phyloP scores from a whole-genome alignment of 2,113 vertebrate species.

The Thymallus thymallus region DNA sequence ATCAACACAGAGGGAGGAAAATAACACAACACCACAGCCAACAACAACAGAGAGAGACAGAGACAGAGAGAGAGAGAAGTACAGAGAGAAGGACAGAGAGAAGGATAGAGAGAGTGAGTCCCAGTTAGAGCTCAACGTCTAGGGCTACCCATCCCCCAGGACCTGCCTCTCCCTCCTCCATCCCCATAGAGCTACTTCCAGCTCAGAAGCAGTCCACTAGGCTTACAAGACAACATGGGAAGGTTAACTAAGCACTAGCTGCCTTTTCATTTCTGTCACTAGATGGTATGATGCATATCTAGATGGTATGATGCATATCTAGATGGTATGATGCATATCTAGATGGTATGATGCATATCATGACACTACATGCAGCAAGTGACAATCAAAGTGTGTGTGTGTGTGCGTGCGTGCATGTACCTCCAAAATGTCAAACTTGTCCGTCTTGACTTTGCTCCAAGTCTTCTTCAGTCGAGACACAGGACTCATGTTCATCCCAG shows the following conservation, averaged over 20 bases:
- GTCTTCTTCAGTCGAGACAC: slow-evolving; percentile 95
- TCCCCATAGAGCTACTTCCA: neutral
- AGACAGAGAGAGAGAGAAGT: slow-evolving; percentile 1
- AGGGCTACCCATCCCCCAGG: neutral
- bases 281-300: neutral
- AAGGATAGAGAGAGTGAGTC: neutral
- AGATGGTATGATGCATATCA: neutral
- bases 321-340: neutral
- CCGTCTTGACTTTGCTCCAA: slow-evolving; percentile 94
- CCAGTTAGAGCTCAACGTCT: slow-evolving; percentile 9
- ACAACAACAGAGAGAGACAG: neutral
- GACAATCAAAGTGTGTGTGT: neutral
- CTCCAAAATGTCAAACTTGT: slow-evolving; percentile 92
- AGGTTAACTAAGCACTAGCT: neutral
- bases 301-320: neutral
- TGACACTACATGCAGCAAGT: neutral
- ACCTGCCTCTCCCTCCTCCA: neutral
- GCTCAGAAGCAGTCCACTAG: neutral
- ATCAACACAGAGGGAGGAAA: neutral
- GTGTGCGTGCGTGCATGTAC: slow-evolving; percentile 52
- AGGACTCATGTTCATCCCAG: slow-evolving; percentile 96
- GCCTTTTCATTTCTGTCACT: neutral
- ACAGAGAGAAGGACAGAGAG: neutral
- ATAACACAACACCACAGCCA: neutral
- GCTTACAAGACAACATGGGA: neutral